Evolutionary conservation across 2,888 invertebrate genomes (phyloP), one percentile per base, ranked within the genome.

Genomic region (Hydropsyche betteni): DNA sequence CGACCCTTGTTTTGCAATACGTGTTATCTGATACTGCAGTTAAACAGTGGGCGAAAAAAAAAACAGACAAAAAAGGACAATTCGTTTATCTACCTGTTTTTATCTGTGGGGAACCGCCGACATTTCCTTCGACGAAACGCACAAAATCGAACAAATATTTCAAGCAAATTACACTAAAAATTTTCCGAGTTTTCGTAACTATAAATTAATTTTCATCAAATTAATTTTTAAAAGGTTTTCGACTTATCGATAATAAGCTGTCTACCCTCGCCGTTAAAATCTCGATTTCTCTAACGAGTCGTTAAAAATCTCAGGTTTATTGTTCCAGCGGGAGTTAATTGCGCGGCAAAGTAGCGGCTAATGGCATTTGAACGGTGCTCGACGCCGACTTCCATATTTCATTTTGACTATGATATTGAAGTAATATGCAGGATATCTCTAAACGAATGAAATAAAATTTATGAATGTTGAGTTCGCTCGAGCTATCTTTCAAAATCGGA

Each of bases 271-370:
- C 61, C 64, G 34, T 34, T 24, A 16, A 68, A 64, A 34, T 69
- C 38, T 33, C 16, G 38, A 73, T 76, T 68, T 73, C 69, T 75
- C 77, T 77, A 77, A 77, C 85, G 84, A 86, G 85, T 85, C 85
- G 86, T 86, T 85, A 86, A 88, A 87, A 88, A 87, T 88, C 87
- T 86, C 87, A 85, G 87, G 85, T 84, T 77, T 85, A 87, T 87
- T 87, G 87, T 87, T 75, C 87, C 87, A 83, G 83, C 82, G 83
- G 83, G 84, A 84, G 85, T 87, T 88, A 88, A 88, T 88, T 88
- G 88, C 85, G 80, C 86, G 85, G 83, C 85, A 86, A 87, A 86
- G 85, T 84, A 85, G 87, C 86, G 85, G 84, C 84, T 85, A 80
- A 81, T 81, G 80, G 79, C 72, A 50, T 12, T 36, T 34, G 36